Base-by-base conservation (phyloP, 2,113 vertebrate species). In the Holacanthus passer region DNA sequence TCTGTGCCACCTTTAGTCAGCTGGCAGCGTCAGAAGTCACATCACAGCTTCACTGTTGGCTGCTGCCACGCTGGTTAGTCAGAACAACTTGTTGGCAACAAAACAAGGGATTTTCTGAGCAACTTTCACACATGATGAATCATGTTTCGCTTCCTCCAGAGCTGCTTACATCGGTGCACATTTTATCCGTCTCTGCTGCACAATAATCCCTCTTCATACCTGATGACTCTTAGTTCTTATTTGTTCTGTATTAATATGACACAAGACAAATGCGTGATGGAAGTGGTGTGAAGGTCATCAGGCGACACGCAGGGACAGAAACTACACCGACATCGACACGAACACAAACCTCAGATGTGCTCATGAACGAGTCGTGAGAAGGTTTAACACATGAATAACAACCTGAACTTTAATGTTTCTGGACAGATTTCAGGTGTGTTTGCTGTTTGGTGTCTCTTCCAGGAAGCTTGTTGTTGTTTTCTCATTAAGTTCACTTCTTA, bases 51-150 rank as follows among this genome's bases (percentile, higher is more conserved):
- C 77, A 1, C 81, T 4, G 48, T 45, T 67, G 87, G 87, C 84
- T 13, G 73, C 64, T 24, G 65, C 69, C 73, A 29, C 3, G 35
- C 74, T 53, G 78, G 19, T 82, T 73, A 83, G 85, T 85, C 77
- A 74, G 73, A 83, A 72, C 82, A 64, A 81, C 68, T 68, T 76
- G 43, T 74, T 85, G 82, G 85, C 82, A 72, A 27, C 32, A 5
- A 31, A 85, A 82, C 72, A 45, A 82, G 82, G 88, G 79, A 87
- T 82, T 82, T 71, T 71, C 79, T 85, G 68, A 41, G 55, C 79
- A 81, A 82, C 81, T 81, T 84, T 87, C 84, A 84, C 87, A 84
- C 68, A 60, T 20, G 56, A 66, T 82, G 84, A 89, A 37, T 89
- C 84, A 84, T 48, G 60, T 79, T 81, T 75, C 68, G 22, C 83